Evolutionary conservation across 1,140 invertebrate species (phyloP).

Genomic region (Achatina immaculata): DNA sequence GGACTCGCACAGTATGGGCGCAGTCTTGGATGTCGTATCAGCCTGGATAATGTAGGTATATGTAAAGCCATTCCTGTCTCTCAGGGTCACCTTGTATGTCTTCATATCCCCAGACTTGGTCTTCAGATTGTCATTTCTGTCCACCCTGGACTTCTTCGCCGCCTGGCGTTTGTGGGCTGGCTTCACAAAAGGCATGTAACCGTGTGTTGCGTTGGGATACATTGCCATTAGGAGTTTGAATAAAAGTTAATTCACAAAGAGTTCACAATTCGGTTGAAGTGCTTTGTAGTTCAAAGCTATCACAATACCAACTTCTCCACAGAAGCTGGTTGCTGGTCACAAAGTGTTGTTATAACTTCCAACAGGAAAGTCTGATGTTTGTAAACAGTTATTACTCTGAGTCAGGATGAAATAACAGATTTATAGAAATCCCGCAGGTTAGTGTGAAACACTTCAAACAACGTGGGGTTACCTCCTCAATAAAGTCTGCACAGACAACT

Average conservation of each 20-base stretch:
- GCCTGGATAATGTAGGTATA: conserved; percentile 66
- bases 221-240: conserved; percentile 59
- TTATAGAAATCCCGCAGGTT: neutral
- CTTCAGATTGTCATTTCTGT: conserved; percentile 47
- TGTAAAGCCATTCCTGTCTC: conserved; percentile 61
- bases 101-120: conserved; percentile 50
- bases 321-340: neutral
- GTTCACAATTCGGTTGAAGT: conserved; percentile 10
- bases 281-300: conserved; percentile 20
- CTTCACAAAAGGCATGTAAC: conserved; percentile 67
- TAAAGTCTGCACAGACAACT: neutral
- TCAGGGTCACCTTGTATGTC: conserved; percentile 63
- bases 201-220: conserved; percentile 67
- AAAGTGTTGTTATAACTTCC: neutral
- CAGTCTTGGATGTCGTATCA: conserved; percentile 57
- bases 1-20: conserved; percentile 61
- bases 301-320: conserved; percentile 12
- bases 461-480: too few relatives aligned
- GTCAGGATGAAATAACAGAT: too few relatives aligned
- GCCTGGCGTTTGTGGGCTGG: conserved; percentile 47
- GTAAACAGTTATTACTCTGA: neutral
- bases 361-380: conserved; percentile 1
- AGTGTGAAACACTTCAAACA: neutral
- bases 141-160: conserved; percentile 50
- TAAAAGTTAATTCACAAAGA: conserved; percentile 10